Base-by-base conservation (phyloP, 1,140 invertebrate species). In the Aporrectodea caliginosa region DNA sequence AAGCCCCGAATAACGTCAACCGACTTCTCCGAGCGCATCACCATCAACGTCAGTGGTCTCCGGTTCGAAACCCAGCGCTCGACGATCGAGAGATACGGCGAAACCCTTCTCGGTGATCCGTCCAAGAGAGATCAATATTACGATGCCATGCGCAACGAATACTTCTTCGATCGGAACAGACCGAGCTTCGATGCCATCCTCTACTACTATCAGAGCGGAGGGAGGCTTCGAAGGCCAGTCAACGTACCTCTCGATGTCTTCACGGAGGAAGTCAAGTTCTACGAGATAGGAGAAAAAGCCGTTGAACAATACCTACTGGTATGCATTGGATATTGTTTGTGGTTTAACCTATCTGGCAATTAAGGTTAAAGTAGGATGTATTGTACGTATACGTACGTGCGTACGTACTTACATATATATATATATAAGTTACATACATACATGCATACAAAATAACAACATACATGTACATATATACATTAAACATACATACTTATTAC, bases 161-260 rank as follows among this genome's bases (percentile, higher is more conserved):
- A 98, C 91, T 99, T 99, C 91, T 98, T 99, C 91, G 98, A 99
- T 91, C 92, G 98, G 85, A 98, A 99, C 92, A 92, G 97, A 88
- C 95, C 95, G 85, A 95, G 84, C n/a, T n/a, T n/a, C n/a, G n/a
- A n/a, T n/a, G n/a, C n/a, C n/a, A n/a, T n/a, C n/a, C n/a, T n/a
- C n/a, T 99, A 99, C 90, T 99, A 98, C 90, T 99, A 99, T 90
- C 98, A 99, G 90, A 98, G 96, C 89, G 94, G 97, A 82, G 98
- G 98, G 80, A 92, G 96, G 85, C 92, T 99, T 81, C 92, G 96
- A 84, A 92, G 97, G 85, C 97, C 98, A 79, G 95, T 98, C 87
- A 98, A 98, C 90, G 97, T 99, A 83, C 98, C 97, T 82, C 92
- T 98, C n/a, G 88, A 89, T 77, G 85, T 89, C 22, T 89, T 89